Base-by-base conservation (phyloP, 30 jellyfish, hydroid and myxozoan species). In the Hydractinia echinata region DNA sequence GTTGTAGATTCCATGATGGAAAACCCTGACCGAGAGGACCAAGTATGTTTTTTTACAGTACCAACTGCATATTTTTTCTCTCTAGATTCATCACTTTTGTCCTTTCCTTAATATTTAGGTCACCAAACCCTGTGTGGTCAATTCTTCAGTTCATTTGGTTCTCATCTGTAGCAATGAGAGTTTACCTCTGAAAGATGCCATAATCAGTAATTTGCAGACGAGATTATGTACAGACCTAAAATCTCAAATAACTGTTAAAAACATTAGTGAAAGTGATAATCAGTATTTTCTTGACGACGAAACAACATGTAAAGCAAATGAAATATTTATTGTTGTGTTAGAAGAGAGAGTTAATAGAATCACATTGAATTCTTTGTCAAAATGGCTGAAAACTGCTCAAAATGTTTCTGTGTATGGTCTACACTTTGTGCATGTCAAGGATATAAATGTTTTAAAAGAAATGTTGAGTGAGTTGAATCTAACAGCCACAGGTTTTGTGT, bases 141-240 rank as follows among this genome's bases (percentile, higher is more conserved):
- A 68, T 11, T 15, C 53, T 68, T n/a, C 79, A 11, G 15, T 68
- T 68, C 79, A 68, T 68, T 20, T 68, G 18, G 1, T 21, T 11
- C 18, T 68, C 18, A 11, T 68, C 18, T 68, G 1, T 68, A n/a
- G 51, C 15, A 19, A 78, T 58, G 84, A 78, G 48, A 48, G 49
- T 51, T 20, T 15, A 6, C 83, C 67, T 10, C 81, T 85, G 0
- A 51, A 84, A 69, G 87, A 85, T 77, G 94, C 94, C 54, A 50
- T 85, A 7, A 13, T 85, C 66, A 18, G 68, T 66, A 85, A 85
- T 67, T 73, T 85, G 56, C 71, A 50, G 5, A 84, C 82, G 4
- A 61, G 94, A 73, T 81, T 64, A 66, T 73, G 91, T 49, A 18
- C 95, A 13, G 95, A 87, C 73, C 54, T 87, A 51, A 87, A 87